phyloP scores from a whole-genome alignment of 2,888 invertebrate species.

The Leptinotarsa haldemani region DNA sequence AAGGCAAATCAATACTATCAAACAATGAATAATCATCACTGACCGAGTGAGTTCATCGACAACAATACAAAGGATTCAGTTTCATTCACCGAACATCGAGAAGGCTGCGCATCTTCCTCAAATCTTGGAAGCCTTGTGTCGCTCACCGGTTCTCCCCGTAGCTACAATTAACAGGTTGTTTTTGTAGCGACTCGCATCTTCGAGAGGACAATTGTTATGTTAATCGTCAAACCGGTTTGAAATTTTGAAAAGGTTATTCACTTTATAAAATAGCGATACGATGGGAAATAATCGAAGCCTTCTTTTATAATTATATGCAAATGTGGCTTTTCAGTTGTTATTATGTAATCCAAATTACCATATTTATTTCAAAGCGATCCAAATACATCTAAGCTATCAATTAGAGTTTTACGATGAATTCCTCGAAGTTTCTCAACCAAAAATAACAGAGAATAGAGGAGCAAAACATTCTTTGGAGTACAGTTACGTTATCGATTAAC shows the following conservation, averaged over 20 bases:
- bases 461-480: neutral
- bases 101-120: conserved; percentile 23
- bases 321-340: conserved; percentile 55
- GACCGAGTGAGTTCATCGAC: too few relatives aligned
- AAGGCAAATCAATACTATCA: too few relatives aligned
- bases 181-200: conserved; percentile 55
- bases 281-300: conserved; percentile 53
- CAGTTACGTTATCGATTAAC: neutral
- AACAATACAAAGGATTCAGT: neutral
- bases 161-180: conserved; percentile 66
- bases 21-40: too few relatives aligned
- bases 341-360: conserved; percentile 60
- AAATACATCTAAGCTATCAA: conserved; percentile 50
- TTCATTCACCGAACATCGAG: neutral
- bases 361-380: conserved; percentile 54
- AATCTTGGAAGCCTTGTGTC: conserved; percentile 18
- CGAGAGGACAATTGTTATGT: conserved; percentile 66
- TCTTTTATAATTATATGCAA: conserved; percentile 55
- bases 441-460: conserved; percentile 32
- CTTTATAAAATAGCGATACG: conserved; percentile 61
- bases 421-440: conserved; percentile 40
- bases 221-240: conserved; percentile 65
- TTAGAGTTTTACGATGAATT: conserved; percentile 45
- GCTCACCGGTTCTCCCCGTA: conserved; percentile 44
- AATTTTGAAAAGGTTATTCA: conserved; percentile 66